These are phyloP conservation scores for Athalia rosae DNA, from an alignment of 2,888 invertebrate genomes.

Conservation along the genomic window DNA sequence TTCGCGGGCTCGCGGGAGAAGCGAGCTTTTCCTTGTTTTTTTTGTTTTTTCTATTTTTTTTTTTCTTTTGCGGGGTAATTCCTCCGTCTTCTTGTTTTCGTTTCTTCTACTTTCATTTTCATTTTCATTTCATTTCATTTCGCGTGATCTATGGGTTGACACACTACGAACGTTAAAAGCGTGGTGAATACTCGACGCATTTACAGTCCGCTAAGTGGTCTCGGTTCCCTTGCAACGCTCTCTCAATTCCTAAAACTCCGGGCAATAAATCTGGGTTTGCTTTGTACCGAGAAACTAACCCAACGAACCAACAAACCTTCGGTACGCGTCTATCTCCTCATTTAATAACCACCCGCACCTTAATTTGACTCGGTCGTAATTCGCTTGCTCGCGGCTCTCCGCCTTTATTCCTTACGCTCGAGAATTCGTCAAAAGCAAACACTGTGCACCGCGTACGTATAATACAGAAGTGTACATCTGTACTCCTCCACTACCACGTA, in stretches of 20 bases:
- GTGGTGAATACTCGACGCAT: slow-evolving; percentile 62
- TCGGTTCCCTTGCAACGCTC: slow-evolving; percentile 37
- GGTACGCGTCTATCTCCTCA: not conserved
- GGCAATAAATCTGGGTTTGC: slow-evolving; percentile 37
- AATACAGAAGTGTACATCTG: not conserved
- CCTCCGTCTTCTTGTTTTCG: not conserved
- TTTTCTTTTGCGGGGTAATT: not conserved
- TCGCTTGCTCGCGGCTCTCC: not conserved
- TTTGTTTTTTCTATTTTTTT: too few species aligned
- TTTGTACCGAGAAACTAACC: slow-evolving; percentile 19
- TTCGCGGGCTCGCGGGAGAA: too few species aligned
- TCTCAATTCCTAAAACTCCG: slow-evolving; percentile 43
- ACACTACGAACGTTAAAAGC: slow-evolving; percentile 16
- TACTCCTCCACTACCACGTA: not conserved
- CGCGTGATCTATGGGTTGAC: slow-evolving; percentile 44
- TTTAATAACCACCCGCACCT: not conserved
- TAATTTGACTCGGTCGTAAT: slow-evolving; percentile 32
- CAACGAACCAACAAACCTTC: too few species aligned
- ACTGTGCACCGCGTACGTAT: not conserved
- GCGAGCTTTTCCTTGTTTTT: too few species aligned
- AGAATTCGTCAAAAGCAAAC: slow-evolving; percentile 45
- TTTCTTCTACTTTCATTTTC: not conserved
- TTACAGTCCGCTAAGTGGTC: slow-evolving; percentile 71
- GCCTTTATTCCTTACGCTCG: not conserved
- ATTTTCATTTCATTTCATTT: slow-evolving; percentile 7